Conservation (phyloP, 2,888 invertebrate species). For the Pseudolycoriella hygida region DNA sequence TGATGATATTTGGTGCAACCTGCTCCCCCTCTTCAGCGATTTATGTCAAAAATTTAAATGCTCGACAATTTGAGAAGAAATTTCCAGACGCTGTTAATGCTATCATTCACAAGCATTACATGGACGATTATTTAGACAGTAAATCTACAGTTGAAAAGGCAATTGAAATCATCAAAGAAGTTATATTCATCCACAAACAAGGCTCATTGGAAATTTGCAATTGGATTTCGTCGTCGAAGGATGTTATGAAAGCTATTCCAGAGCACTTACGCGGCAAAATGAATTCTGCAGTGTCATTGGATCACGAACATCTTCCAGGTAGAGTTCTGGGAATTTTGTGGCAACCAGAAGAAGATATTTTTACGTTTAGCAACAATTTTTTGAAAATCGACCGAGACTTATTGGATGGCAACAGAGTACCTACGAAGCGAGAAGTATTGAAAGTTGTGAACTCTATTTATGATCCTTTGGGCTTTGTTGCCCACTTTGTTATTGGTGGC, state of each 20-base stretch:
- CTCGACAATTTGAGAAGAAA: neutral
- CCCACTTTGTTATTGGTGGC: constrained; percentile 6
- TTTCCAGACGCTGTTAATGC: neutral
- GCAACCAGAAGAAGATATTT: neutral
- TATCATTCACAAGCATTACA: neutral
- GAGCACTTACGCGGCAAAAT: neutral
- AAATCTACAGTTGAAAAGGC: neutral
- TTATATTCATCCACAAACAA: neutral
- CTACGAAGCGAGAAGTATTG: neutral
- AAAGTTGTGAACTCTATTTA: neutral
- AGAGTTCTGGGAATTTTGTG: neutral
- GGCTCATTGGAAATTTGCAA: neutral
- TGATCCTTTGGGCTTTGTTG: constrained; percentile 8
- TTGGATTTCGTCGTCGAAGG: neutral
- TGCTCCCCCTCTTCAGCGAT: neutral
- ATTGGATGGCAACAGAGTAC: neutral
- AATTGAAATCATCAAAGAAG: neutral
- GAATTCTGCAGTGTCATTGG: neutral
- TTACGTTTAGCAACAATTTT: neutral
- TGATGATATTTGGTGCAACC: neutral
- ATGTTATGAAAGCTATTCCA: neutral
- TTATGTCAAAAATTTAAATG: neutral
- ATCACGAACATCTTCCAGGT: neutral
- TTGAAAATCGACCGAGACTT: neutral
- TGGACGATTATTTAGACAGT: neutral